Conservation (phyloP, 2,113 vertebrate genomes). For the Eretmodus cyanostictus region DNA sequence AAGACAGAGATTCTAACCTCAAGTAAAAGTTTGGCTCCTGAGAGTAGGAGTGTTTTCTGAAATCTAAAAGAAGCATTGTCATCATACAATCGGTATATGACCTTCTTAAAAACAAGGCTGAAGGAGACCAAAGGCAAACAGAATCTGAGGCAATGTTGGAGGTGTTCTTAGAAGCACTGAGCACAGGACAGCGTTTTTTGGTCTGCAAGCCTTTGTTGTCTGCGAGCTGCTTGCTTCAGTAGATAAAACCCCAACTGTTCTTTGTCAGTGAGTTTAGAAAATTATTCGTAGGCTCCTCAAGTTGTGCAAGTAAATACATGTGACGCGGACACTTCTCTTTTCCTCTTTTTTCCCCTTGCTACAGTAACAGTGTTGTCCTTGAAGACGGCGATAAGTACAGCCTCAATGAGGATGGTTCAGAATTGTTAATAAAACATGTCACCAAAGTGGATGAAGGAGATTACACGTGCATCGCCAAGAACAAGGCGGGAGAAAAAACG, state of each 20-base stretch:
- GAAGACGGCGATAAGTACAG: slow-evolving; percentile 82
- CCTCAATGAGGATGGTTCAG: slow-evolving; percentile 85
- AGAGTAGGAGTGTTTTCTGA: background rate
- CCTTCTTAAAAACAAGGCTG: background rate
- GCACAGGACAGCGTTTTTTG: background rate
- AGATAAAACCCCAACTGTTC: background rate
- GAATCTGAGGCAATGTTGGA: background rate
- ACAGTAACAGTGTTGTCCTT: slow-evolving; percentile 81
- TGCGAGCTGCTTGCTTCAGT: background rate
- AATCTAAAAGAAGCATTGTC: background rate
- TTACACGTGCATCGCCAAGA: slow-evolving; percentile 89
- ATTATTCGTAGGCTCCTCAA: background rate
- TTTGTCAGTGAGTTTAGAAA: background rate
- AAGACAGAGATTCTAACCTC: background rate
- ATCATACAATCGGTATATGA: background rate
- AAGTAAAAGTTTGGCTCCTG: background rate
- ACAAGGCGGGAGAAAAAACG: slow-evolving; percentile 88
- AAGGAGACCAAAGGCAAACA: background rate
- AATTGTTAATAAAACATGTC: slow-evolving; percentile 84
- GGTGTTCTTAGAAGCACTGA: background rate
- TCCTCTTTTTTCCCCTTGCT: background rate
- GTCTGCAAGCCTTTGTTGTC: background rate
- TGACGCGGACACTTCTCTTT: background rate
- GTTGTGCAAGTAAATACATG: background rate
- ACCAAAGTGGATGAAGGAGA: slow-evolving; percentile 91